These are phyloP conservation scores for Chondrosia reniformis DNA, from an alignment of 37 sponge, comb jelly and placozoan species.

Conservation along the genomic window DNA sequence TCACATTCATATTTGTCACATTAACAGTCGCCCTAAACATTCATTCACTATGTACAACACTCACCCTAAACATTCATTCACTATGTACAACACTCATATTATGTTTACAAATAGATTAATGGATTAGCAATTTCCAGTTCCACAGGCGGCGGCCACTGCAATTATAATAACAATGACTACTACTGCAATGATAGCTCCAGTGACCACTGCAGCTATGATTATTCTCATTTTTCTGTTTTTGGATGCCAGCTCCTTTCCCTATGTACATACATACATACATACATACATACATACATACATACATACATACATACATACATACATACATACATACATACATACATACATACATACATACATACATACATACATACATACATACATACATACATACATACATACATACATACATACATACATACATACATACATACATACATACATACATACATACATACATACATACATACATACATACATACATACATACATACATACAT, in stretches of 20 bases:
- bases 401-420: conserved; percentile 1
- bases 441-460: conserved; percentile 15
- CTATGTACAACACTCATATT: too few relatives aligned
- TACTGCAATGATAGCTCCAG: not conserved
- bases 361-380: conserved; percentile 9
- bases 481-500: conserved; percentile 25
- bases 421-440: conserved; percentile 11
- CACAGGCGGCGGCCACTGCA: not conserved
- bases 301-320: conserved; percentile 20
- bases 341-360: conserved; percentile 42
- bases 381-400: not conserved
- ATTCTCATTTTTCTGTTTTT: not conserved
- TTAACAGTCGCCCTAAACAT: too few relatives aligned
- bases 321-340: conserved; percentile 8
- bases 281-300: not conserved
- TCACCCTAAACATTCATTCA: too few relatives aligned
- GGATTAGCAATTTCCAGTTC: too few relatives aligned
- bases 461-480: conserved; percentile 14
- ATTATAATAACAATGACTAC: not conserved
- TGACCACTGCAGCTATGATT: not conserved
- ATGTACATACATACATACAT: not conserved
- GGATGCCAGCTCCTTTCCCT: not conserved
- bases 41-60: too few relatives aligned
- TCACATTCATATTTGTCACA: too few relatives aligned
- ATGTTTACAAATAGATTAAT: too few relatives aligned